Conservation (phyloP, 37 sponge, comb jelly and placozoan species). For the Chondrilla cf. caribensis region DNA sequence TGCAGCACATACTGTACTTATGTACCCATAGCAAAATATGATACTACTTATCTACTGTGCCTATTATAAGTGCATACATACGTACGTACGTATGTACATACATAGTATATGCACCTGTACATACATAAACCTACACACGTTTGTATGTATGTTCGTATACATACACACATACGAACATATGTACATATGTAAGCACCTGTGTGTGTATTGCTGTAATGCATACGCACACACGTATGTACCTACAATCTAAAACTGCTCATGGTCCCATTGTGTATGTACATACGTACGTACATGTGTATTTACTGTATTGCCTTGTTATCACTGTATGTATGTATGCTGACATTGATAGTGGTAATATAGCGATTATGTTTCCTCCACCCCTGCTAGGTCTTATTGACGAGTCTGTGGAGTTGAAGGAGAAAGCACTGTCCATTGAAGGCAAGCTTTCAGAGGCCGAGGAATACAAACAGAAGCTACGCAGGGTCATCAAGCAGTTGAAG, state of each 20-base stretch:
- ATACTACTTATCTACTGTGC: too few relatives aligned
- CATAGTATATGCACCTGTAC: background rate
- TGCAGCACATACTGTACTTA: background rate
- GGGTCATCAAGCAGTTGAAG: constrained; percentile 45
- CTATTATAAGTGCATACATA: background rate
- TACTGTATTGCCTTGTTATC: too few relatives aligned
- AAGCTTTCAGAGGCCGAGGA: constrained; percentile 19
- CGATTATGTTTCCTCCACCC: background rate
- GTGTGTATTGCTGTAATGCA: background rate
- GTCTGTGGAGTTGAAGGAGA: background rate
- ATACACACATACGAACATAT: background rate
- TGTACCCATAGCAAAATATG: background rate
- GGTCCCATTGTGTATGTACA: background rate
- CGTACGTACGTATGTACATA: background rate
- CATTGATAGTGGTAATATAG: too few relatives aligned
- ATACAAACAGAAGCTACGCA: constrained; percentile 33
- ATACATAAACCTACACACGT: too few relatives aligned
- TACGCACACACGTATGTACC: background rate
- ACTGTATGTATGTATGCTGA: too few relatives aligned
- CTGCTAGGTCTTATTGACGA: background rate
- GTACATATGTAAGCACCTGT: background rate
- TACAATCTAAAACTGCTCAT: background rate
- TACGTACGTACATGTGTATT: too few relatives aligned
- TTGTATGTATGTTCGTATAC: background rate
- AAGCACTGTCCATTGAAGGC: background rate